phyloP scores from a whole-genome alignment of 2,113 vertebrate genomes.

The Cinclus cinclus region DNA sequence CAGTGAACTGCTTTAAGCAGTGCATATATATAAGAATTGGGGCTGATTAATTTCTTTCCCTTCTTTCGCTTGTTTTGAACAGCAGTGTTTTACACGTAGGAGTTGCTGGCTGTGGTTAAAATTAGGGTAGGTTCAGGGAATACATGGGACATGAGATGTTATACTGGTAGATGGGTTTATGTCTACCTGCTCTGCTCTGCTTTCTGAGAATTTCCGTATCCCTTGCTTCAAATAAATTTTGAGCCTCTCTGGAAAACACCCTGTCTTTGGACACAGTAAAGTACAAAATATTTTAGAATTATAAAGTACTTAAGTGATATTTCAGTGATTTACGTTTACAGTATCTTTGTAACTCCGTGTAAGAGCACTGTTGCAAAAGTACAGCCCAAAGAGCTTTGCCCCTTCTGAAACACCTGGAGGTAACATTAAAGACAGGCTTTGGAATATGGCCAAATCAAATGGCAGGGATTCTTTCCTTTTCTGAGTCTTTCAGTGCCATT shows the following conservation, averaged over 20 bases:
- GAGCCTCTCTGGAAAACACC: accelerated
- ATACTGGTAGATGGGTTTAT: neutral
- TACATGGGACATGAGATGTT: neutral
- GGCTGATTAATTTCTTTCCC: neutral
- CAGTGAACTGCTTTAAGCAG: neutral
- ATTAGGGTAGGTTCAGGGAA: neutral
- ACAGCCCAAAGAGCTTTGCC: accelerated
- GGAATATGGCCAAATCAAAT: neutral
- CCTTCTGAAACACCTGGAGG: neutral
- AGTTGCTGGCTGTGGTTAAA: neutral
- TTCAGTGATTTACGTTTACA: neutral
- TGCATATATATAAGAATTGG: neutral
- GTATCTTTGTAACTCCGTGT: neutral
- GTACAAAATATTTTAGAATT: neutral
- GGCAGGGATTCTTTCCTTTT: neutral
- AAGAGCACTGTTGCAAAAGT: neutral
- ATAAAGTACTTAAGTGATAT: neutral
- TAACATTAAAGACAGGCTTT: neutral
- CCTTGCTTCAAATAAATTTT: neutral
- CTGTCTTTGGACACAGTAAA: neutral
- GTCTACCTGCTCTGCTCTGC: neutral
- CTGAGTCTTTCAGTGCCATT: neutral
- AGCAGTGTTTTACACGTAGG: neutral
- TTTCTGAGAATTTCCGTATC: neutral
- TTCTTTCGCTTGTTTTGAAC: neutral